Base-by-base conservation (phyloP, 2,888 invertebrate genomes). In the Drosophila niveifrons region DNA sequence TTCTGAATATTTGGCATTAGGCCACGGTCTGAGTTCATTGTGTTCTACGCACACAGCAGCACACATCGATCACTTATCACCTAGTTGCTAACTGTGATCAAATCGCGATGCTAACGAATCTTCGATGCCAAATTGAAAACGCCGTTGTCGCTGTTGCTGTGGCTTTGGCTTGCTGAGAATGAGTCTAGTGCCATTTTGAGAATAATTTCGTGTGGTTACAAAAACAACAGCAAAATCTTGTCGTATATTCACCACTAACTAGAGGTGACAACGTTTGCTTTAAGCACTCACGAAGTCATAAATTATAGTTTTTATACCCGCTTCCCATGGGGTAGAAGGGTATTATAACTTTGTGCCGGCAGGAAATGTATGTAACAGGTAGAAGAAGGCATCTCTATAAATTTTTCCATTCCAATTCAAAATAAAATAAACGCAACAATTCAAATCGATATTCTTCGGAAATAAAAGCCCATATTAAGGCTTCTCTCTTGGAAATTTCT, bases 1-100 rank as follows among this genome's bases (percentile, higher is more conserved):
- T 17, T 41, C 23, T 23, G 23, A 23, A 23, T 23, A 23, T 23
- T 23, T 8, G 10, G 13, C 41, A 56, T 52, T 48, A 46, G 58
- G 39, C 59, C 23, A 17, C 63, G 34, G 50, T 18, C 52, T 6
- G 41, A 34, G 67, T 61, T 76, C 64, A 72, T 53, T 66, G 72
- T 70, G 71, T 75, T 80, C 65, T 61, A 61, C 57, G 44, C 29
- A 29, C 15, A 71, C 11, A n/a, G 36, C 36, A 36, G 13, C n/a
- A 53, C 34, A 55, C 11, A 53, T 23, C 23, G 31, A 44, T 39
- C 31, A 66, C 51, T 78, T 75, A 78, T 75, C 75, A 75, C 78
- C 61, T 73, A 63, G 17, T 59, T 53, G 75, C 67, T 78, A 75
- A 75, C 39, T 75, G 62, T 59, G 48, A 73, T 73, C 74, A n/a